phyloP scores from a whole-genome alignment of 2,888 invertebrate genomes.

The Dolichomitus sp. region DNA sequence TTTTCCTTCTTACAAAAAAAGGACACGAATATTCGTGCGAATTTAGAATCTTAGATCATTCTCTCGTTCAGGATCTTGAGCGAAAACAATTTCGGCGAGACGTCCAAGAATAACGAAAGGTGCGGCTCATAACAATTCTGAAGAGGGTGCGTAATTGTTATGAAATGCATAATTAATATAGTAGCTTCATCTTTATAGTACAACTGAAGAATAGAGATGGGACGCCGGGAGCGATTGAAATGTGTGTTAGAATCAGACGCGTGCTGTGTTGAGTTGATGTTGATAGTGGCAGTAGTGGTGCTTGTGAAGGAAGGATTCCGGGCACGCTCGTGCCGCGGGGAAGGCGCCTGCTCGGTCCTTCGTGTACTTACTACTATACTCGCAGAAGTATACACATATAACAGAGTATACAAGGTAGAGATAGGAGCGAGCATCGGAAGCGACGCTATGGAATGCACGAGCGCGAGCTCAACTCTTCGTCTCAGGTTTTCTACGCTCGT shows the following conservation, averaged over 20 bases:
- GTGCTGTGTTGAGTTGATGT: slow-evolving; percentile 52
- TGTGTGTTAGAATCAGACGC: slow-evolving; percentile 68
- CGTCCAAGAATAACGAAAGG: not conserved
- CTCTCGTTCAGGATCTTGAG: not conserved
- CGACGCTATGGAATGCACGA: slow-evolving; percentile 61
- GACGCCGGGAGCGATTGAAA: slow-evolving; percentile 62
- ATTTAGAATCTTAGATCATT: not conserved
- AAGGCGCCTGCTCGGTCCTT: slow-evolving; percentile 58
- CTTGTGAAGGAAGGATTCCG: slow-evolving; percentile 55
- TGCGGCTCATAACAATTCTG: slow-evolving; percentile 14
- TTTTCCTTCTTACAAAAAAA: not conserved
- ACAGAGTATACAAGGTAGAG: slow-evolving; percentile 25
- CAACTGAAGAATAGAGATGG: slow-evolving; percentile 56
- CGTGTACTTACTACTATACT: slow-evolving; percentile 36
- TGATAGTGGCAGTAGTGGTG: slow-evolving; percentile 52
- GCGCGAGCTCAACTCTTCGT: slow-evolving; percentile 9
- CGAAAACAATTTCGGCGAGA: not conserved
- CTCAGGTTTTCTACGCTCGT: slow-evolving; percentile 52
- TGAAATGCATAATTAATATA: slow-evolving; percentile 59
- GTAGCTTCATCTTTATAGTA: slow-evolving; percentile 41
- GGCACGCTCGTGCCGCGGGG: slow-evolving; percentile 61
- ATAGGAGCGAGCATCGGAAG: slow-evolving; percentile 59
- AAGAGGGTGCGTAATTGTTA: slow-evolving; percentile 40
- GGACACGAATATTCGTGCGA: not conserved
- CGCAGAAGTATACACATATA: slow-evolving; percentile 33